phyloP scores from a whole-genome alignment of 1,140 invertebrate species.

The Drosophila lacteicornis region DNA sequence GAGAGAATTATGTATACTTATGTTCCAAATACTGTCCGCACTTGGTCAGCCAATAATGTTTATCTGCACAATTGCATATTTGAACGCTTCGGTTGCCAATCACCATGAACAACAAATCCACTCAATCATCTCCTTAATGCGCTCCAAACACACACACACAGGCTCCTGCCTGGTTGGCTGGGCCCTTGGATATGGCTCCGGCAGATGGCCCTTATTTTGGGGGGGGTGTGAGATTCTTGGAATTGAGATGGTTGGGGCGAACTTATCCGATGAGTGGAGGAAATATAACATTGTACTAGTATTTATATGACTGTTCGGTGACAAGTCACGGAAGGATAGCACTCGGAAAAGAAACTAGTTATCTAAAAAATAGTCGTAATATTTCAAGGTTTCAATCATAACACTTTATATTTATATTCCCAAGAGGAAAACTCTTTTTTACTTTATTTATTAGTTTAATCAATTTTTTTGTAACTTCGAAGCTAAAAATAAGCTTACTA shows the following conservation, averaged over 20 bases:
- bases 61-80: conserved; percentile 68
- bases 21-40: conserved; percentile 56
- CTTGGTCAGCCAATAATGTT: conserved; percentile 65
- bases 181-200: conserved; percentile 1
- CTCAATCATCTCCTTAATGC: conserved; percentile 79
- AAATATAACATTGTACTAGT: not conserved
- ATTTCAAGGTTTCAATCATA: too few species aligned
- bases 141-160: conserved; percentile 29
- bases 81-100: conserved; percentile 57
- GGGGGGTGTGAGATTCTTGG: conserved; percentile 8
- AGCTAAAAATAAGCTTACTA: too few species aligned
- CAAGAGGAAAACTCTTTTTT: too few species aligned
- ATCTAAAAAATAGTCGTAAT: too few species aligned
- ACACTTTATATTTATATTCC: too few species aligned
- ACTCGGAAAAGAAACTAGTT: too few species aligned
- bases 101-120: conserved; percentile 72
- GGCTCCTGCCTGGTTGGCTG: not conserved
- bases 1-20: conserved; percentile 53
- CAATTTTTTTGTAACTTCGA: too few species aligned
- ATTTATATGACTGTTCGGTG: conserved; percentile 10
- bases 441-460: too few species aligned
- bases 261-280: conserved; percentile 15
- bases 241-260: conserved; percentile 19
- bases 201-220: conserved; percentile 42
- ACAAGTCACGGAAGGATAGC: not conserved